A percentile compares a stretch with the other conserved stretches of the same genome.
phyloP scores from a whole-genome alignment of 2,113 vertebrate species.

The Scomber colias region DNA sequence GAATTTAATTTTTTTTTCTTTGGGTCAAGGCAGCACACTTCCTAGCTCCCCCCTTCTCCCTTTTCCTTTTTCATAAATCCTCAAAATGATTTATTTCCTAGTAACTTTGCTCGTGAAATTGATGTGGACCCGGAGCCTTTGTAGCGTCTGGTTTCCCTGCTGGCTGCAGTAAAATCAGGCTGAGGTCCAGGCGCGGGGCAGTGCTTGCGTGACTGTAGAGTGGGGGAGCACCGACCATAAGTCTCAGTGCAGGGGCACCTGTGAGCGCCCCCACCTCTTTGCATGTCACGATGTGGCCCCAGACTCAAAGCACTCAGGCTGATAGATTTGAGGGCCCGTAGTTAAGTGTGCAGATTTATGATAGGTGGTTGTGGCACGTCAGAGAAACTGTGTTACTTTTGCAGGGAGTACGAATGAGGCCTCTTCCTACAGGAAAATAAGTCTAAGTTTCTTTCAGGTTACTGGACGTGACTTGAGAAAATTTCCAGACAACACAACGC shows the following conservation, averaged over 20 bases:
- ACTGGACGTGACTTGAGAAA: conserved; percentile 34
- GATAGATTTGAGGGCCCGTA: conserved; percentile 63
- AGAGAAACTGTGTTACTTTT: conserved; percentile 64
- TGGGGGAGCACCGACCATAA: conserved; percentile 46
- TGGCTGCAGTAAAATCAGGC: conserved; percentile 80
- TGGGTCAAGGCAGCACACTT: conserved; percentile 20
- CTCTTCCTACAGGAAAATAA: conserved; percentile 43
- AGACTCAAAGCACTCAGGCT: conserved; percentile 56
- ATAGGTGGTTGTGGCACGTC: conserved; percentile 44
- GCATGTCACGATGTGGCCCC: conserved; percentile 64
- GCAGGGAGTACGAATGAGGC: conserved; percentile 58
- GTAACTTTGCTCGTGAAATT: conserved; percentile 81
- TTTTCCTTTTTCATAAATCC: conserved; percentile 62
- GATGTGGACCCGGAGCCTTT: conserved; percentile 77
- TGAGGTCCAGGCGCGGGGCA: conserved; percentile 79
- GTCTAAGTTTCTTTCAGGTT: conserved; percentile 67
- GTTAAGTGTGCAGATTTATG: conserved; percentile 79
- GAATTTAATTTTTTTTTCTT: conserved; percentile 33
- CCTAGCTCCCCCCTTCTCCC: conserved; percentile 16
- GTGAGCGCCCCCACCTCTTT: conserved; percentile 55
- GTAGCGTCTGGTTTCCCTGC: conserved; percentile 79
- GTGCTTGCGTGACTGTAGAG: conserved; percentile 84
- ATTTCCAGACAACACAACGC: conserved; percentile 35
- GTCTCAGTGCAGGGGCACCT: conserved; percentile 71
- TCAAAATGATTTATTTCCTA: conserved; percentile 82